A percentile compares a stretch with the other conserved stretches of the same genome.
These are phyloP conservation scores for Metridium senile DNA, from an alignment of 92 coral and sea anemone genomes.

Conservation along the genomic window DNA sequence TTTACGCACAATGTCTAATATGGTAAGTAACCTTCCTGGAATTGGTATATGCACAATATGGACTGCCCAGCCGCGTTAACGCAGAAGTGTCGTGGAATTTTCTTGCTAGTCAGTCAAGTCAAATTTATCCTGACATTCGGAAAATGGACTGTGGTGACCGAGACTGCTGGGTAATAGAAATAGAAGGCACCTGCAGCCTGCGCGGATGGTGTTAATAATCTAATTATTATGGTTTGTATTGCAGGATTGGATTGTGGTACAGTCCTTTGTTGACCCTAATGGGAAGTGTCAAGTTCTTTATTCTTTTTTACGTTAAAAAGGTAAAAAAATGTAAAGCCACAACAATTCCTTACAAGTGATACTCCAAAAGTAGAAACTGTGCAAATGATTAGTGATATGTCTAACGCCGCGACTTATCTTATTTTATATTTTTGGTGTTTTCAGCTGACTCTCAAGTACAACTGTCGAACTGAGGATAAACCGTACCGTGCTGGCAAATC, in stretches of 20 bases:
- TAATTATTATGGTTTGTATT: no score
- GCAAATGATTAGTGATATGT: not conserved
- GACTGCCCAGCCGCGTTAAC: no score
- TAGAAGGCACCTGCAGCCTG: no score
- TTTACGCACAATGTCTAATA: conserved; percentile 80
- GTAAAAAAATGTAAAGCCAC: no score
- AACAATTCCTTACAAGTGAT: not conserved
- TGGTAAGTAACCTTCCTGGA: no score
- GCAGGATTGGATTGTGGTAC: conserved; percentile 90
- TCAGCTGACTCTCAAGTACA: conserved; percentile 68
- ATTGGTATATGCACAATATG: conserved; percentile 80
- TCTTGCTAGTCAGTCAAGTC: no score
- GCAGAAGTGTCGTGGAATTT: no score
- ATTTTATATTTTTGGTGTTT: not conserved
- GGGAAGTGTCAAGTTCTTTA: conserved; percentile 71
- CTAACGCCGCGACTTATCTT: not conserved
- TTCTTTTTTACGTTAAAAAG: conserved; percentile 81
- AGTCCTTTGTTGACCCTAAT: conserved; percentile 78
- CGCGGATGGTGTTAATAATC: no score
- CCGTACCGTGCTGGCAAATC: conserved; percentile 87
- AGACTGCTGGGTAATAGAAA: no score
- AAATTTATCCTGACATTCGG: no score
- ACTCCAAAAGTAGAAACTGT: not conserved
- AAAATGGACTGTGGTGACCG: no score
- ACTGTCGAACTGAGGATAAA: conserved; percentile 65